These are phyloP conservation scores for Acanthosepion esculentum DNA, from an alignment of 2,888 invertebrate species.

Conservation along the genomic window DNA sequence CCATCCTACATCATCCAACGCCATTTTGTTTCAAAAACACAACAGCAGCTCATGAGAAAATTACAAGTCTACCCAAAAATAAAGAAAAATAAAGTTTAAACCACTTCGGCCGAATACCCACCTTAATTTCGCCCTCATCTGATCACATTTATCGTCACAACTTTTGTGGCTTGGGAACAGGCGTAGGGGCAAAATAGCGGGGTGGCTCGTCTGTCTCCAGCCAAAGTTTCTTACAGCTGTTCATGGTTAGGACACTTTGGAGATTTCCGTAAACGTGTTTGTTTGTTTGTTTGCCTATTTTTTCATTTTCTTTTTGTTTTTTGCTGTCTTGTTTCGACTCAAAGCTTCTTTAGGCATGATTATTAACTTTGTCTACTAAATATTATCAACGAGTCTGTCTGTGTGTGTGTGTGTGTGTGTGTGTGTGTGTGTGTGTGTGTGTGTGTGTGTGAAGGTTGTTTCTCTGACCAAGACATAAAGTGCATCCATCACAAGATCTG, in stretches of 20 bases:
- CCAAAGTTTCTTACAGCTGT: not conserved
- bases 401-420: not conserved
- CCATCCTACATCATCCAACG: not conserved
- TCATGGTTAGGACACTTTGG: not conserved
- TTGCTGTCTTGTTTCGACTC: no score
- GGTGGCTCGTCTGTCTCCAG: not conserved
- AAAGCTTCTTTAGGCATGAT: no score
- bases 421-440: not conserved
- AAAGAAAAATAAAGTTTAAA: not conserved
- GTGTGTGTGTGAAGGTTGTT: not conserved
- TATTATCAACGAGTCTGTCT: not conserved
- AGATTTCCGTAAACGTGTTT: not conserved
- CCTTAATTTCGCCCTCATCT: slow-evolving; percentile 15
- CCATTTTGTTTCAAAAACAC: not conserved
- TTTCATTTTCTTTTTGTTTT: not conserved
- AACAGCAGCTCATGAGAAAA: not conserved
- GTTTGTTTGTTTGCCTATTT: not conserved
- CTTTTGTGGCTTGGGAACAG: not conserved
- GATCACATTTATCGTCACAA: not conserved
- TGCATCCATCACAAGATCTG: not conserved
- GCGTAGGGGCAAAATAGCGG: not conserved
- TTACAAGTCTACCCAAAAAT: no score
- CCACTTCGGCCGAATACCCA: not conserved
- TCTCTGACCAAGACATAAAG: not conserved
- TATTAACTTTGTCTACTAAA: no score